Conservation (phyloP, 2,797 vertebrate genomes). For the Philypnodon macrostomus region DNA sequence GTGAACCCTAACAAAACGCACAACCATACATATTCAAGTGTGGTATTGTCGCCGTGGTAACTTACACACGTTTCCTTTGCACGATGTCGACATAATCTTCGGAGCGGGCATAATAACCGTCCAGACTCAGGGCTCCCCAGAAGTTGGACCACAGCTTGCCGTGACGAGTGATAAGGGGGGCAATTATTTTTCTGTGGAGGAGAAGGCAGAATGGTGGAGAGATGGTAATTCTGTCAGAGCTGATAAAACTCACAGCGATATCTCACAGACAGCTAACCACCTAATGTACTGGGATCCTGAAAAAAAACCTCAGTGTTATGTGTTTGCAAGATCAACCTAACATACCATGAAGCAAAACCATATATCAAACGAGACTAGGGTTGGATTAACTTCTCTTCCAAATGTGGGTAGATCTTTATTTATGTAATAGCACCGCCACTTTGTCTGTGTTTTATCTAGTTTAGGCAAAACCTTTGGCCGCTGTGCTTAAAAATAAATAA, state of each 20-base stretch:
- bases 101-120: constrained; percentile 95
- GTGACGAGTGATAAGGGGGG: constrained; percentile 91
- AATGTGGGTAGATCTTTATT: too few relatives aligned
- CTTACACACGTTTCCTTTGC: constrained; percentile 93
- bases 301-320: constrained; percentile 20
- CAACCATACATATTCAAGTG: neutral
- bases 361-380: too few relatives aligned
- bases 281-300: constrained; percentile 29
- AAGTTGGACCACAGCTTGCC: constrained; percentile 98
- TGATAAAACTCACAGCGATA: constrained; percentile 46
- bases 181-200: constrained; percentile 89
- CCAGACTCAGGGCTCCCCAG: constrained; percentile 94
- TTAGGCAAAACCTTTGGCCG: too few relatives aligned
- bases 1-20: constrained; percentile 12
- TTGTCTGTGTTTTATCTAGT: too few relatives aligned
- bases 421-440: too few relatives aligned
- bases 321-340: constrained; percentile 27
- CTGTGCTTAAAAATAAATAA: too few relatives aligned
- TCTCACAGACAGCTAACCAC: constrained; percentile 38
- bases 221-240: constrained; percentile 46
- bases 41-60: constrained; percentile 41
- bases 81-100: constrained; percentile 98
- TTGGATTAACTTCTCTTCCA: too few relatives aligned
- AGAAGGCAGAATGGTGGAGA: constrained; percentile 33
- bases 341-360: too few relatives aligned